phyloP scores from a whole-genome alignment of 2,113 vertebrate species.

The Peromyscus leucopus region DNA sequence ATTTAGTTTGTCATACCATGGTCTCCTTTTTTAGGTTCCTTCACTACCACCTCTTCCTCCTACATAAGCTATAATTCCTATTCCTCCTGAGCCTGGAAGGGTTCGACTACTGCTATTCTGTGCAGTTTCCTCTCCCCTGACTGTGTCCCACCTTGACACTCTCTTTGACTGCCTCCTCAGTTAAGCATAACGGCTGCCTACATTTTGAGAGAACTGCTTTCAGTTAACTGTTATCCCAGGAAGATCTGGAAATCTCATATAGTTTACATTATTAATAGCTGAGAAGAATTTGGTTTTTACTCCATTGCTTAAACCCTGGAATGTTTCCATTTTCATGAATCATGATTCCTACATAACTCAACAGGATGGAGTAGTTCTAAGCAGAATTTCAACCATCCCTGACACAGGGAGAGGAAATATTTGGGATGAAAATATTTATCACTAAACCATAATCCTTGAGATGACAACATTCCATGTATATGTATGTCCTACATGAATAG shows the following conservation, averaged over 20 bases:
- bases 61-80: background rate
- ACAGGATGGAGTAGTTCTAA: slow-evolving; percentile 12
- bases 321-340: slow-evolving; percentile 54
- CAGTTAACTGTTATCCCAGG: background rate
- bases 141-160: background rate
- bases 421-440: background rate
- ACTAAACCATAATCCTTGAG: background rate
- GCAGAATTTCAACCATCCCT: slow-evolving; percentile 41
- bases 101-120: background rate
- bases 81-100: background rate
- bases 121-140: rapidly evolving
- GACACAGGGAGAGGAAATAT: background rate
- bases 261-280: slow-evolving; percentile 33
- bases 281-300: slow-evolving; percentile 30
- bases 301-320: background rate
- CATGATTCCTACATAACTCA: slow-evolving; percentile 43
- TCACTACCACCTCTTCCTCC: rapidly evolving
- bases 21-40: background rate
- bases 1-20: background rate
- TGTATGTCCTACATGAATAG: background rate
- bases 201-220: background rate
- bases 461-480: slow-evolving; percentile 25
- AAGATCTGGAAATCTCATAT: slow-evolving; percentile 49
- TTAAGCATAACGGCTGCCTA: background rate
- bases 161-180: background rate